A percentile compares a stretch with the other conserved stretches of the same genome.
Evolutionary conservation across 2,888 invertebrate genomes (phyloP).

Genomic region (Scrobipalpa atriplicella): DNA sequence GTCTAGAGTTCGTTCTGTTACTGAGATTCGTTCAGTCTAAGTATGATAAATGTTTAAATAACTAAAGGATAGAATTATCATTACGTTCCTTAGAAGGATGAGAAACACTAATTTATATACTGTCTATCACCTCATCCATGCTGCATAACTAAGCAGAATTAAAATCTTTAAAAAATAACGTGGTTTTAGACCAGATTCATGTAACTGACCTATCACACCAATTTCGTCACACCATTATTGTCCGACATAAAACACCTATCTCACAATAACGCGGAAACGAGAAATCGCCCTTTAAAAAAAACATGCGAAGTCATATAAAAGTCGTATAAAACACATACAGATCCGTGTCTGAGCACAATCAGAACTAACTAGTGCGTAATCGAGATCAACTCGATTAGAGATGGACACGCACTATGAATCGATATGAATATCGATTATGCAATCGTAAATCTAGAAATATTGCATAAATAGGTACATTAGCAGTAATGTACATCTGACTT

Average conservation of each 20-base stretch:
- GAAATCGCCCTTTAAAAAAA: not conserved
- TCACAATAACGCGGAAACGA: not conserved
- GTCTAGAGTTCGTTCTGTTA: no score
- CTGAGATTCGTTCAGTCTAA: no score
- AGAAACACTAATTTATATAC: no score
- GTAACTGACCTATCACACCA: not conserved
- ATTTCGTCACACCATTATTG: not conserved
- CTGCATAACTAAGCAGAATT: no score
- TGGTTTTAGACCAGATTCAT: not conserved
- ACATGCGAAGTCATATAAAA: not conserved
- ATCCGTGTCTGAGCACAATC: not conserved
- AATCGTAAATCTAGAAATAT: not conserved
- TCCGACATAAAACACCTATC: not conserved
- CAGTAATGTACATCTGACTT: no score
- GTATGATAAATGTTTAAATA: no score
- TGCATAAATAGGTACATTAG: no score
- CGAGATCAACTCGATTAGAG: conserved; percentile 4
- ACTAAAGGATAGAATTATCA: no score
- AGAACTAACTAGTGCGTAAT: not conserved
- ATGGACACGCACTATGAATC: conserved; percentile 24
- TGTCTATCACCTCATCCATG: no score
- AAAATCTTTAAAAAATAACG: no score
- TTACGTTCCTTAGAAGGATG: no score
- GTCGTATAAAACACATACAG: not conserved
- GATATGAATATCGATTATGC: conserved; percentile 4